Percentiles rank a stretch among this genome's conserved stretches.
These are phyloP conservation scores for Aplochiton taeniatus DNA, from an alignment of 2,797 vertebrate species.

Conservation along the genomic window DNA sequence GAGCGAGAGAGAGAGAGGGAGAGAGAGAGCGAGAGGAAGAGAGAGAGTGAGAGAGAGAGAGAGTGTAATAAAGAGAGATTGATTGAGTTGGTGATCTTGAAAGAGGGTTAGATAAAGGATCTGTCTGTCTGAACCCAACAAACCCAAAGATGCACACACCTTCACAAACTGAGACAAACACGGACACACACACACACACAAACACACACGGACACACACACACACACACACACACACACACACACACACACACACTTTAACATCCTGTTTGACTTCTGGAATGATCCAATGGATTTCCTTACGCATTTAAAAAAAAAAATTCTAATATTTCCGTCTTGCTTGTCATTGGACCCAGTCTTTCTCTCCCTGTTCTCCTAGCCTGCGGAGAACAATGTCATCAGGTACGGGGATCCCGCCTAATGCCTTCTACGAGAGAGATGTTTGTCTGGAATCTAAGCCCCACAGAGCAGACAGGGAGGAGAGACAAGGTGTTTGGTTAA, in stretches of 20 bases:
- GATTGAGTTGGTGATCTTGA: conserved; percentile 40
- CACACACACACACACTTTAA: neutral
- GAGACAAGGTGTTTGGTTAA: conserved; percentile 64
- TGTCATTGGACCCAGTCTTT: conserved; percentile 45
- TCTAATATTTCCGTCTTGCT: conserved; percentile 3
- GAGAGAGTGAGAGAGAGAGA: neutral
- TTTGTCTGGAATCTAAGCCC: conserved; percentile 69
- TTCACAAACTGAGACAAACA: too few species aligned
- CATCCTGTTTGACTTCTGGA: too few species aligned
- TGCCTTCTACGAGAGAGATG: conserved; percentile 66
- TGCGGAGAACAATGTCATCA: conserved; percentile 31
- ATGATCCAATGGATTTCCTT: too few species aligned
- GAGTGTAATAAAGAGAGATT: conserved; percentile 6
- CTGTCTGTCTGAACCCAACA: conserved; percentile 54
- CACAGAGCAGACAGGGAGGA: too few species aligned
- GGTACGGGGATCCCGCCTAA: conserved; percentile 62
- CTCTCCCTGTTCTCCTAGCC: conserved; percentile 10
- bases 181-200: neutral
- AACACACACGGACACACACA: conserved; percentile 10
- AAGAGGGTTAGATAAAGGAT: conserved; percentile 39
- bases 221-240: conserved; percentile 10
- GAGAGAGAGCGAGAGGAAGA: neutral
- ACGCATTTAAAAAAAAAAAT: too few species aligned
- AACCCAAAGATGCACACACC: conserved; percentile 16
- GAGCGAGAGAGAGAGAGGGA: neutral